Conservation (phyloP, 1,140 invertebrate genomes). For the Dendrolimus kikuchii region DNA sequence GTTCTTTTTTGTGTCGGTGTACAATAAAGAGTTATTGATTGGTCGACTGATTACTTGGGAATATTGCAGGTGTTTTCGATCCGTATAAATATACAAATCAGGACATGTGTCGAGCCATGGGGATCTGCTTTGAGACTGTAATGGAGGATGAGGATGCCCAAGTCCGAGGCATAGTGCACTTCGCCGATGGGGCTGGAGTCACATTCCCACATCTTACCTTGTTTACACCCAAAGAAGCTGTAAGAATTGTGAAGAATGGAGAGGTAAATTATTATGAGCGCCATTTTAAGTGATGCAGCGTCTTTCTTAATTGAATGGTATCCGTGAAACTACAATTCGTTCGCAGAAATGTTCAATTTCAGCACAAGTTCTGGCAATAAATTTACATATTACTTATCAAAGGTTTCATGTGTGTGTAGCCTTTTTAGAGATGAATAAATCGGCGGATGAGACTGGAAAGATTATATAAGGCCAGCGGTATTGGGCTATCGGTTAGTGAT, state of each 20-base stretch:
- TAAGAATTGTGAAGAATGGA: constrained; percentile 85
- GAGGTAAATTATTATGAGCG: constrained; percentile 70
- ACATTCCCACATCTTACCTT: constrained; percentile 82
- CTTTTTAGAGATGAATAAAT: no score
- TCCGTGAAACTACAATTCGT: no score
- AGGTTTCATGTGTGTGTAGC: no score
- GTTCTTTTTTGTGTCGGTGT: no score
- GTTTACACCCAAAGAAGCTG: constrained; percentile 83
- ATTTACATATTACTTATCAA: no score
- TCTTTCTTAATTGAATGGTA: not conserved
- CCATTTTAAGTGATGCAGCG: not conserved
- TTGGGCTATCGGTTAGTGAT: no score
- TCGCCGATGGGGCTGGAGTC: constrained; percentile 81
- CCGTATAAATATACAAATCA: constrained; percentile 83
- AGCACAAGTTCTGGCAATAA: no score
- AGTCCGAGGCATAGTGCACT: constrained; percentile 81
- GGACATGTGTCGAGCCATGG: constrained; percentile 86
- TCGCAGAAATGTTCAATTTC: no score
- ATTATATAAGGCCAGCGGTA: no score
- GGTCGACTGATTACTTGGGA: not conserved
- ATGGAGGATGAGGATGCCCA: constrained; percentile 89
- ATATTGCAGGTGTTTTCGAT: constrained; percentile 81
- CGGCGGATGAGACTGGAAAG: no score
- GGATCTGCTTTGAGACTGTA: constrained; percentile 83
- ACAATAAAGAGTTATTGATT: no score